A percentile compares a stretch with the other conserved stretches of the same genome.
These are phyloP conservation scores for Motacilla tschutschensis DNA, from an alignment of 2,113 vertebrate species.

Conservation along the genomic window DNA sequence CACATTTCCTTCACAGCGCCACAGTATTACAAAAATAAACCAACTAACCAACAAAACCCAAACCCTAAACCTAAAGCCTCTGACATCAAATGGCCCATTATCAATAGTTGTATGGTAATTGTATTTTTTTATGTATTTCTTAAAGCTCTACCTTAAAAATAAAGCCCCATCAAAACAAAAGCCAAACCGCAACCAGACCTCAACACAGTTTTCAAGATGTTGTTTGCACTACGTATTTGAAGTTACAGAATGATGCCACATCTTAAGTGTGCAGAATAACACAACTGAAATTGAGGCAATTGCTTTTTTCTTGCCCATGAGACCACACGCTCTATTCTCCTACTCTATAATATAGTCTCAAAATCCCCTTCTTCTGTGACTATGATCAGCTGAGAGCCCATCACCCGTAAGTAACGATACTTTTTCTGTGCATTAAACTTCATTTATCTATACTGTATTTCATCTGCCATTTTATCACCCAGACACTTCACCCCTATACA, in stretches of 20 bases:
- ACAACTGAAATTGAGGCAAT: not conserved
- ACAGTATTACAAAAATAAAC: not conserved
- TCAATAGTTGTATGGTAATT: not conserved
- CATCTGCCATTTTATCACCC: not conserved
- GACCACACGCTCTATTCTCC: rapidly evolving
- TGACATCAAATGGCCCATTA: not conserved
- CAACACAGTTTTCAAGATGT: not conserved
- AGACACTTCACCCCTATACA: not conserved
- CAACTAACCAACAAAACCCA: not conserved
- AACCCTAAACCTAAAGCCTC: not conserved
- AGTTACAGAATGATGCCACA: not conserved
- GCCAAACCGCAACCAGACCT: not conserved
- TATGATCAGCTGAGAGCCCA: not conserved
- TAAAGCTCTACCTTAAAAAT: not conserved
- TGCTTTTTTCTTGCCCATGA: not conserved
- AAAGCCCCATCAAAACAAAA: not conserved
- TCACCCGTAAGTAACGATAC: not conserved
- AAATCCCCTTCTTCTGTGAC: not conserved
- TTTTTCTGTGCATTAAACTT: not conserved
- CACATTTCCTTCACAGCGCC: not conserved
- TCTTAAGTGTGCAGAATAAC: not conserved
- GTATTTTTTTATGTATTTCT: not conserved
- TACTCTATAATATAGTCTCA: not conserved
- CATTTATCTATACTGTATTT: not conserved
- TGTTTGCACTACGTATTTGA: not conserved